phyloP scores from a whole-genome alignment of 2,888 invertebrate species.

The Eurois occulta region DNA sequence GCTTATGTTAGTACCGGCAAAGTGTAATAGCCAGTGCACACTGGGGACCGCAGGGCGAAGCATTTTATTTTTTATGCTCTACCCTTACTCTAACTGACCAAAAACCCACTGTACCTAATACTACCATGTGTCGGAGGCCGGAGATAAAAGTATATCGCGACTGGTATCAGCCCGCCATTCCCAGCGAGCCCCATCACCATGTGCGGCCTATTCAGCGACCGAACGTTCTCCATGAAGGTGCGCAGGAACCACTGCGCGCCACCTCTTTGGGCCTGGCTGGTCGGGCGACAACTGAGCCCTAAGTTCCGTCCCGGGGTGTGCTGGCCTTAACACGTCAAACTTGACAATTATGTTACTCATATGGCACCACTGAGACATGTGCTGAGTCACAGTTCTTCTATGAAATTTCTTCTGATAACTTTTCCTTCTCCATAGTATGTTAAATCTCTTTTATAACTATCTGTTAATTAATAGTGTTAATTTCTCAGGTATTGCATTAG shows the following conservation, averaged over 20 bases:
- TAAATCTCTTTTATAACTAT: background rate
- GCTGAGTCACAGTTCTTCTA: background rate
- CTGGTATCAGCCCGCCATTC: too few species aligned
- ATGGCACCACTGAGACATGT: background rate
- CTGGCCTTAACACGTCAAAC: background rate
- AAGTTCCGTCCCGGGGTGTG: background rate
- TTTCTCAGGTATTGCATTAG: conserved; percentile 82
- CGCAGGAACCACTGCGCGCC: too few species aligned
- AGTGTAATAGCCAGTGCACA: background rate
- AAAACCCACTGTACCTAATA: too few species aligned
- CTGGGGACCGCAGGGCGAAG: background rate
- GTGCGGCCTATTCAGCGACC: too few species aligned
- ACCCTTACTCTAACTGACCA: too few species aligned
- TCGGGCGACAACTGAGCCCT: too few species aligned
- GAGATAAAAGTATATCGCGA: too few species aligned
- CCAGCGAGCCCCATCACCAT: too few species aligned
- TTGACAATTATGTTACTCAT: background rate
- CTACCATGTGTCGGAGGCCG: too few species aligned
- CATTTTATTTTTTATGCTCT: background rate
- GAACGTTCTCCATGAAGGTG: too few species aligned
- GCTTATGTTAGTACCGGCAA: background rate
- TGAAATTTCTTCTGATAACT: background rate
- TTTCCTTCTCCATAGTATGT: background rate
- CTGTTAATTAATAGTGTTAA: background rate
- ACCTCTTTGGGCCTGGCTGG: too few species aligned